Conservation (phyloP, 2,888 invertebrate genomes). For the Heliconius erato region DNA sequence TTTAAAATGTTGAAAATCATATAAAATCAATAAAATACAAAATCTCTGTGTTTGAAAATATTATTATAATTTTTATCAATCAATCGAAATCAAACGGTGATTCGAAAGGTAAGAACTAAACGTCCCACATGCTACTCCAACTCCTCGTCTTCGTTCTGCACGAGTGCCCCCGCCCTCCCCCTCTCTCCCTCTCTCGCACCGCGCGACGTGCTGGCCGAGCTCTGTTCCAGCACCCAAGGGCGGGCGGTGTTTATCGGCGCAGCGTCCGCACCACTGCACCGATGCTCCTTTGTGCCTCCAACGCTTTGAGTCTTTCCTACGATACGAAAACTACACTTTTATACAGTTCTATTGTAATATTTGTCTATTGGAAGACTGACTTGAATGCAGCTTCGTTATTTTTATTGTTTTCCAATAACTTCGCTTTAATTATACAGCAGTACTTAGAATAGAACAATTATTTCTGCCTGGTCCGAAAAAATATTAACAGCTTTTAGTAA, state of each 20-base stretch:
- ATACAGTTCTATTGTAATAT: background rate
- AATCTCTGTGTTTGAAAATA: background rate
- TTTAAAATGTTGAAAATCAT: background rate
- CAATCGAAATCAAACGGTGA: no score
- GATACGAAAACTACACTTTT: slow-evolving; percentile 5
- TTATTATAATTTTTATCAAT: background rate
- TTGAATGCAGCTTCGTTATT: background rate
- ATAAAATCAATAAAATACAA: background rate
- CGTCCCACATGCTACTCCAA: background rate
- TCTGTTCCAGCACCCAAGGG: slow-evolving; percentile 2
- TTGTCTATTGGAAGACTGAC: background rate
- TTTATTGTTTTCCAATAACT: background rate
- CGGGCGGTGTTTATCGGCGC: slow-evolving; percentile 15
- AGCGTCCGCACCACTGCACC: slow-evolving; percentile 16
- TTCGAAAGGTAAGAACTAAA: background rate
- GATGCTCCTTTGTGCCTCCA: background rate
- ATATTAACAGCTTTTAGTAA: no score
- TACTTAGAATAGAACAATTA: no score
- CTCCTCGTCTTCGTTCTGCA: no score
- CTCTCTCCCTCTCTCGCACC: no score
- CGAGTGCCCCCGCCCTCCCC: no score
- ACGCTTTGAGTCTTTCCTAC: background rate
- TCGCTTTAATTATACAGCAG: no score
- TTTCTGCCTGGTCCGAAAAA: no score
- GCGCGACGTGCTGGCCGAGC: background rate